Percentiles rank a stretch among this genome's conserved stretches.
Evolutionary conservation across 2,113 vertebrate species (phyloP).

Genomic region (Menura novaehollandiae): DNA sequence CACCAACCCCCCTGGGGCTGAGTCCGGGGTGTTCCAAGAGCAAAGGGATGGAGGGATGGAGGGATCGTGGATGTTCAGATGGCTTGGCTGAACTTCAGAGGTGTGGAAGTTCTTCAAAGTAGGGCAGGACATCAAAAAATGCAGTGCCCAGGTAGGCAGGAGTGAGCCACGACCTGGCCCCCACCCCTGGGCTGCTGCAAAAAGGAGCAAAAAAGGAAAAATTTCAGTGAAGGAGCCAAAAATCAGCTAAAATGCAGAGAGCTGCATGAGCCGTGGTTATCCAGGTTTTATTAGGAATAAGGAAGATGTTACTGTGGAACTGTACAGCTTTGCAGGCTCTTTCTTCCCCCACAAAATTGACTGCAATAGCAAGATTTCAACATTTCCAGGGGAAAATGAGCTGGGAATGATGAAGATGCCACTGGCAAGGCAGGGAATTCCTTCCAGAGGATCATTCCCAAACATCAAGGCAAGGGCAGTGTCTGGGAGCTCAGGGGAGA

Average conservation of each 20-base stretch:
- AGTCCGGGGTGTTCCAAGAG: not conserved
- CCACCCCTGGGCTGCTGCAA: not conserved
- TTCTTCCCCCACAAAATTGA: not conserved
- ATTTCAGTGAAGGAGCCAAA: not conserved
- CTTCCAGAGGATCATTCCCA: not conserved
- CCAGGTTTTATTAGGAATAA: not conserved
- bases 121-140: not conserved
- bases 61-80: accelerated
- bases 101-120: not conserved
- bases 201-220: not conserved
- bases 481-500: not conserved
- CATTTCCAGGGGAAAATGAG: not conserved
- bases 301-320: not conserved
- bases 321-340: not conserved
- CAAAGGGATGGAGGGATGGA: not conserved
- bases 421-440: not conserved
- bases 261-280: accelerated
- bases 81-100: not conserved
- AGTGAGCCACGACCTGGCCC: accelerated
- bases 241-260: not conserved
- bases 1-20: not conserved
- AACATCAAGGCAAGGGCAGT: accelerated
- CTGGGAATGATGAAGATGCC: not conserved
- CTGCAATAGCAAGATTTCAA: not conserved
- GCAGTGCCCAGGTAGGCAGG: not conserved